Evolutionary conservation across 2,797 vertebrate species (phyloP).

Genomic region (Mus caroli): DNA sequence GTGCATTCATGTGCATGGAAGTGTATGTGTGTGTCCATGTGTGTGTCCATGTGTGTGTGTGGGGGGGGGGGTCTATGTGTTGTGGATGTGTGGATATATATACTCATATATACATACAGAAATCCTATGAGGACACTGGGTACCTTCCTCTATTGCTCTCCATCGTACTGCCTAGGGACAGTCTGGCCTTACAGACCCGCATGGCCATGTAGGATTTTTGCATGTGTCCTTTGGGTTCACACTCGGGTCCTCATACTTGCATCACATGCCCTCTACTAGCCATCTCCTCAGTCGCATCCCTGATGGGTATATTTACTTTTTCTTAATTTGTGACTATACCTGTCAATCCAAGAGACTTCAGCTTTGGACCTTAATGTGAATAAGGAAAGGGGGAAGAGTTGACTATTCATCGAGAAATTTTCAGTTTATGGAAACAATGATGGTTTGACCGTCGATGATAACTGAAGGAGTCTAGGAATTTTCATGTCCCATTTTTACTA

Average conservation of each 20-base stretch:
- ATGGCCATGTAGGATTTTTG: neutral
- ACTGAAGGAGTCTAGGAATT: neutral
- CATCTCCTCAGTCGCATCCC: neutral
- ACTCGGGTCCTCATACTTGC: too few relatives aligned
- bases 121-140: neutral
- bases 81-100: neutral
- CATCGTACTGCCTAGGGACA: too few relatives aligned
- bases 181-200: neutral
- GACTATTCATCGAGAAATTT: neutral
- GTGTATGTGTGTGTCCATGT: too few relatives aligned
- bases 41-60: neutral
- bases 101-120: neutral
- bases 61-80: neutral
- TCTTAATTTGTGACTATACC: constrained; percentile 31
- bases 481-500: constrained; percentile 37
- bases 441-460: neutral
- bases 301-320: neutral
- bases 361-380: constrained; percentile 30
- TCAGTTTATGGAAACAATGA: neutral
- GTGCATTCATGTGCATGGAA: neutral
- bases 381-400: neutral
- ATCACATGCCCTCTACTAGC: neutral
- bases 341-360: constrained; percentile 31
- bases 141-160: neutral
- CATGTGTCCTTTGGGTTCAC: neutral